Percentiles rank a stretch among this genome's conserved stretches.
phyloP scores from a whole-genome alignment of 2,113 vertebrate genomes.

The Polypterus senegalus region DNA sequence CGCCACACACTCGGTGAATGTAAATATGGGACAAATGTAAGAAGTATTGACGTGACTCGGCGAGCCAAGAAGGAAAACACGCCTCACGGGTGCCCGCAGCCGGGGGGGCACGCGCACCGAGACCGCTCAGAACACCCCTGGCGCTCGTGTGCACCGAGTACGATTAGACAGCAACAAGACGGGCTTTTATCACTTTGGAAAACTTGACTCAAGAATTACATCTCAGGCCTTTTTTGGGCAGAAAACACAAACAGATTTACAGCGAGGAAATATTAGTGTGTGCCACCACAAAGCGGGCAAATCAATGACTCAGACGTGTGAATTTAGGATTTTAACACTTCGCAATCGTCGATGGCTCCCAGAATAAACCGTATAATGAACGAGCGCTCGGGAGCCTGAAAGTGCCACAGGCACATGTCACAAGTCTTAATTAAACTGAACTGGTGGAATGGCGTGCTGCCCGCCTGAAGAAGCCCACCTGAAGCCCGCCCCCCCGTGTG shows the following conservation, averaged over 20 bases:
- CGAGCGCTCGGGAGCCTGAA: slow-evolving; percentile 49
- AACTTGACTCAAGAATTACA: slow-evolving; percentile 72
- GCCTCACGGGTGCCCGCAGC: neutral
- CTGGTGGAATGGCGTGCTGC: slow-evolving; percentile 25
- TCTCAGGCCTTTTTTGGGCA: slow-evolving; percentile 53
- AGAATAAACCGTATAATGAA: slow-evolving; percentile 64
- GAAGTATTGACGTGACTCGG: too few species aligned
- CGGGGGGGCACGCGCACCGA: slow-evolving; percentile 9
- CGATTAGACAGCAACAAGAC: slow-evolving; percentile 60
- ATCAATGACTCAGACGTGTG: slow-evolving; percentile 90
- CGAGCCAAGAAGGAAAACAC: too few species aligned
- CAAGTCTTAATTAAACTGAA: slow-evolving; percentile 37
- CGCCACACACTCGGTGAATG: too few species aligned
- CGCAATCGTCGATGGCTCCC: slow-evolving; percentile 50
- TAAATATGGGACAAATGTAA: too few species aligned
- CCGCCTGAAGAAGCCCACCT: neutral
- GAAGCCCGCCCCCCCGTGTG: too few species aligned
- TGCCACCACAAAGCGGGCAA: slow-evolving; percentile 75
- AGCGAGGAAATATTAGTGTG: slow-evolving; percentile 70
- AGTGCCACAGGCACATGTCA: slow-evolving; percentile 43
- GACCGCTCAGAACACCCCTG: slow-evolving; percentile 14
- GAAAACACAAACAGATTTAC: slow-evolving; percentile 56
- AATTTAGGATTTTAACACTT: slow-evolving; percentile 96
- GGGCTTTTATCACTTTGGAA: slow-evolving; percentile 73
- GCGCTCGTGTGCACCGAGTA: slow-evolving; percentile 19